A percentile compares a stretch with the other conserved stretches of the same genome.
Conservation (phyloP, 2,113 vertebrate species). For the Lethenteron reissneri region DNA sequence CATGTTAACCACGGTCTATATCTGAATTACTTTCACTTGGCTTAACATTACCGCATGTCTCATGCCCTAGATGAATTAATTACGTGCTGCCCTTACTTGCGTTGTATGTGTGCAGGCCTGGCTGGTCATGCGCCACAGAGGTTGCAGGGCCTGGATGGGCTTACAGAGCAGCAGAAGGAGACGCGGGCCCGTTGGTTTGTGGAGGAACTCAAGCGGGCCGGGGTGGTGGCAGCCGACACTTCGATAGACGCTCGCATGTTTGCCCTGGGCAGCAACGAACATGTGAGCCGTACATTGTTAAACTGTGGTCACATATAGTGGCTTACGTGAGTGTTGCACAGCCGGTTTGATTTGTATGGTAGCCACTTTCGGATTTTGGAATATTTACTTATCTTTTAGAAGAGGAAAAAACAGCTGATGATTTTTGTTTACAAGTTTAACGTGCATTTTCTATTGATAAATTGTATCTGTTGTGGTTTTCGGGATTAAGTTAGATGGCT, state of each 20-base stretch:
- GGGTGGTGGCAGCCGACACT: conserved; percentile 11
- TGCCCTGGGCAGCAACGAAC: conserved; percentile 9
- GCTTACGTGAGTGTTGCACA: neutral
- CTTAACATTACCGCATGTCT: conserved; percentile 18
- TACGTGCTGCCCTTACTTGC: conserved; percentile 10
- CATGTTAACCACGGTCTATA: neutral
- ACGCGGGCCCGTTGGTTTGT: conserved; percentile 11
- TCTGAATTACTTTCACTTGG: conserved; percentile 17
- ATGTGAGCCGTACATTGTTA: conserved; percentile 5
- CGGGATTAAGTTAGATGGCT: too few species aligned
- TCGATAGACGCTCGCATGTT: conserved; percentile 10
- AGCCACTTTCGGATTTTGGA: neutral
- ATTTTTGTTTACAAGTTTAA: too few species aligned
- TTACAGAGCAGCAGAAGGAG: conserved; percentile 13
- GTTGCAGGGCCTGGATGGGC: conserved; percentile 11
- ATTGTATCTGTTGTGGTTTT: too few species aligned
- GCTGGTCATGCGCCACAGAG: conserved; percentile 13
- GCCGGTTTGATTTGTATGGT: neutral
- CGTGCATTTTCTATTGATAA: neutral
- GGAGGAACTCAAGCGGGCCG: conserved; percentile 12
- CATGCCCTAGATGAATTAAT: conserved; percentile 16
- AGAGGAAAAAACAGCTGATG: neutral
- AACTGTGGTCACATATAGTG: neutral
- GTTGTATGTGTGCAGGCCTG: conserved; percentile 13
- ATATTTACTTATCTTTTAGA: neutral